A percentile compares a stretch with the other conserved stretches of the same genome.
phyloP scores from a whole-genome alignment of 92 coral and sea anemone genomes.

The Meandrina meandrites region DNA sequence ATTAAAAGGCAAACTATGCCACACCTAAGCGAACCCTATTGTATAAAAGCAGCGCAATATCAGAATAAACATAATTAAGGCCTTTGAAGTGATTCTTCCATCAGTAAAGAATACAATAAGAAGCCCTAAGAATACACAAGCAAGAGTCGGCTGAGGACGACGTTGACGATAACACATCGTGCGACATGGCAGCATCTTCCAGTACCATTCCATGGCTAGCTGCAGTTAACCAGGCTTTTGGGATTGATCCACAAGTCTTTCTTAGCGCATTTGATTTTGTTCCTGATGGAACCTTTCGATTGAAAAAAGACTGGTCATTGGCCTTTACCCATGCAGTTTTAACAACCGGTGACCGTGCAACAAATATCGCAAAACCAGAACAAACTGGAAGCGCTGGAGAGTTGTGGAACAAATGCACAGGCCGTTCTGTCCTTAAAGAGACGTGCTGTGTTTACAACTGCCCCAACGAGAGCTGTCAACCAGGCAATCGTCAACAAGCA shows the following conservation, averaged over 20 bases:
- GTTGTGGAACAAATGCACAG: not conserved
- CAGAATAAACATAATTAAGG: not conserved
- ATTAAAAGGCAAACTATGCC: not conserved
- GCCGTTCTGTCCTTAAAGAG: not conserved
- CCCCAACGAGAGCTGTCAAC: not conserved
- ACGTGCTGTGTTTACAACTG: conserved; percentile 5
- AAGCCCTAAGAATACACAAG: no score
- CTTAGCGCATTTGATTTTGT: not conserved
- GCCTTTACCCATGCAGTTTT: conserved; percentile 9
- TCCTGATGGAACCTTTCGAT: not conserved
- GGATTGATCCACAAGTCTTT: not conserved
- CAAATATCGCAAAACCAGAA: not conserved
- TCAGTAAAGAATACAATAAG: not conserved
- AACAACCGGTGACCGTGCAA: conserved; percentile 14
- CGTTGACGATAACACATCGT: not conserved
- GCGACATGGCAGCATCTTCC: not conserved
- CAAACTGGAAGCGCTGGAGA: conserved; percentile 1
- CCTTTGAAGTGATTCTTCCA: not conserved
- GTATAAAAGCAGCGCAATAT: not conserved
- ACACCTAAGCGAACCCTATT: not conserved
- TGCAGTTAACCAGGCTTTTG: not conserved
- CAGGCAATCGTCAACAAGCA: not conserved
- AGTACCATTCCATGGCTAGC: not conserved
- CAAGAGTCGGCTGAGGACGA: not conserved
- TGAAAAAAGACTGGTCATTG: not conserved